phyloP scores from a whole-genome alignment of 1,140 invertebrate species.

The Drosophila ohnishii region DNA sequence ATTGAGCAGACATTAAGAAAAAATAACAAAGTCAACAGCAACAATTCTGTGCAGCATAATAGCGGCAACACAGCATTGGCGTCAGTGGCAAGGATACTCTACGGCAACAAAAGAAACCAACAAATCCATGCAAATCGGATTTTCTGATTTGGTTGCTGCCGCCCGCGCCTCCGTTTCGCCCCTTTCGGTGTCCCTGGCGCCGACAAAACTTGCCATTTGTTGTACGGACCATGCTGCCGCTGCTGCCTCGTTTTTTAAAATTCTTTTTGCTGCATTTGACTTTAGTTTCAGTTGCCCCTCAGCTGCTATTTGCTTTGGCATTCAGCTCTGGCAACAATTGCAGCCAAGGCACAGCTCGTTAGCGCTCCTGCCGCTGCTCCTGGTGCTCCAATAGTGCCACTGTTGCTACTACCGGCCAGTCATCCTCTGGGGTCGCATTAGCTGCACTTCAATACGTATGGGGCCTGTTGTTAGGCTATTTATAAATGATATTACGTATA shows the following conservation, averaged over 20 bases:
- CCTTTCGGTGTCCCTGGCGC: constrained; percentile 32
- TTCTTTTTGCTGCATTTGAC: constrained; percentile 61
- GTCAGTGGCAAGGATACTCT: constrained; percentile 75
- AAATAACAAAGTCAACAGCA: constrained; percentile 79
- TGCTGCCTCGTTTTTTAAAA: constrained; percentile 44
- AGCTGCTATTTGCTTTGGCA: constrained; percentile 79
- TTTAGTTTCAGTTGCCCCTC: constrained; percentile 74
- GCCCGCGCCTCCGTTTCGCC: not conserved
- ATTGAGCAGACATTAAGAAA: constrained; percentile 80
- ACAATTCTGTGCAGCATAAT: constrained; percentile 64
- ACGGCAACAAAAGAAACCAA: constrained; percentile 79
- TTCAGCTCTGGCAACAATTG: constrained; percentile 80
- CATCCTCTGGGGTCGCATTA: constrained; percentile 77
- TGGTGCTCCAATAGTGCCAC: not conserved
- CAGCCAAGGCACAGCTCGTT: constrained; percentile 78
- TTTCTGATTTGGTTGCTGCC: constrained; percentile 73
- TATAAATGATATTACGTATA: constrained; percentile 79
- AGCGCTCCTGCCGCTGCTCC: constrained; percentile 50
- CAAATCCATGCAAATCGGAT: constrained; percentile 82
- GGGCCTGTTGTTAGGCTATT: constrained; percentile 71
- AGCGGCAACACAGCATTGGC: constrained; percentile 76
- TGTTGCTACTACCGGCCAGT: constrained; percentile 36
- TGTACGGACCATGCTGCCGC: constrained; percentile 23
- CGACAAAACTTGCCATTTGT: constrained; percentile 40
- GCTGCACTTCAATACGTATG: constrained; percentile 72